Conservation (phyloP, 2,888 invertebrate genomes). For the Gortyna flavago region DNA sequence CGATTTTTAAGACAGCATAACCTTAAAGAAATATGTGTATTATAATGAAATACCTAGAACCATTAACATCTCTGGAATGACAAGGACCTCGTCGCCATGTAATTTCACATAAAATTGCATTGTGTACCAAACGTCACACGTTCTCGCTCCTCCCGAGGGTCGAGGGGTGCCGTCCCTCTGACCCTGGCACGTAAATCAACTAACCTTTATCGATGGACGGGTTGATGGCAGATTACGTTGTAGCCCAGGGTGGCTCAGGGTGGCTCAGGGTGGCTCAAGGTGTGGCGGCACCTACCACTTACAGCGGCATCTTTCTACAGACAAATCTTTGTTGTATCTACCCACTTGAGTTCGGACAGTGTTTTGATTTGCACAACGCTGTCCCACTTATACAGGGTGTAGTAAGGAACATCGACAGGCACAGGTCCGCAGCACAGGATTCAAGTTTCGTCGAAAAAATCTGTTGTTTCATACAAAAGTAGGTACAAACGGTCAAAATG, state of each 20-base stretch:
- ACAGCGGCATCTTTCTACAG: constrained; percentile 1
- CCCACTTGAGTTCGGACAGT: neutral
- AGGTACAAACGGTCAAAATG: too few relatives aligned
- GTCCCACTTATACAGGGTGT: neutral
- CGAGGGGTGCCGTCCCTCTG: constrained; percentile 2
- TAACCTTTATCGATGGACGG: constrained; percentile 58
- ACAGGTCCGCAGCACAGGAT: too few relatives aligned
- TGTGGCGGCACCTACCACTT: constrained; percentile 16
- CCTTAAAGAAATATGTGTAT: neutral
- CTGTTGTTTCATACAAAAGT: too few relatives aligned
- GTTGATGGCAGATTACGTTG: constrained; percentile 44
- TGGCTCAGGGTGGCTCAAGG: constrained; percentile 12
- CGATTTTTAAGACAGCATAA: neutral
- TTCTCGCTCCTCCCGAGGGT: constrained; percentile 19
- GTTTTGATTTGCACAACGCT: constrained; percentile 1
- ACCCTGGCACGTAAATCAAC: constrained; percentile 58
- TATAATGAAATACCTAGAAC: neutral
- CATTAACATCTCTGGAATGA: neutral
- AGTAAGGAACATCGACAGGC: neutral
- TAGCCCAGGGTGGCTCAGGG: constrained; percentile 26
- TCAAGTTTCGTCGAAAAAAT: too few relatives aligned
- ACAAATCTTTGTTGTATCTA: neutral
- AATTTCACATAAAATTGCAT: constrained; percentile 47
- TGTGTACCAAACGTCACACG: constrained; percentile 29
- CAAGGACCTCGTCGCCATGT: constrained; percentile 1